Evolutionary conservation across 2,113 vertebrate species (phyloP).

Genomic region (Acanthisitta chloris): DNA sequence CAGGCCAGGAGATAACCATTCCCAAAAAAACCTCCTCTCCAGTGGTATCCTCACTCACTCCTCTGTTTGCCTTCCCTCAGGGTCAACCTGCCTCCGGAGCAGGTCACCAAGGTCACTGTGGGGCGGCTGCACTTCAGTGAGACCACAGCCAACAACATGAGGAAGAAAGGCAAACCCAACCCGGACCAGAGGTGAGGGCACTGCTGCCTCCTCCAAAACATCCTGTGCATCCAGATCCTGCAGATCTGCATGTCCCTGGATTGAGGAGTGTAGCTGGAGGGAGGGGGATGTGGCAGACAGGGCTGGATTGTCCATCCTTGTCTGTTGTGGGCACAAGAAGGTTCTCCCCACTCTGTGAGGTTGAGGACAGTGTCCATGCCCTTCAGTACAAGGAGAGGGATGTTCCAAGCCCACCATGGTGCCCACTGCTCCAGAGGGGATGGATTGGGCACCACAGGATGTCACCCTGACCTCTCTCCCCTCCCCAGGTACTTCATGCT

Average conservation of each 20-base stretch:
- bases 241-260: too few relatives aligned
- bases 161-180: conserved; percentile 98
- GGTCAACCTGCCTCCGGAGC: conserved; percentile 91
- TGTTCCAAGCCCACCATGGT: accelerated
- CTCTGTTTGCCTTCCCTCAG: conserved; percentile 60
- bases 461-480: neutral
- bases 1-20: neutral
- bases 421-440: neutral
- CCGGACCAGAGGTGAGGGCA: conserved; percentile 91
- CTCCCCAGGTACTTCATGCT: conserved; percentile 94
- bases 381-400: neutral
- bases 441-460: accelerated
- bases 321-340: neutral
- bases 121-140: conserved; percentile 96
- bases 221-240: accelerated
- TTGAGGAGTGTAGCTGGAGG: neutral
- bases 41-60: neutral
- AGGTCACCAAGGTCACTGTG: conserved; percentile 98
- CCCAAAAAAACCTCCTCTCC: neutral
- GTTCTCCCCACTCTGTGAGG: neutral
- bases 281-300: neutral
- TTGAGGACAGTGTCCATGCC: neutral
- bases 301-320: neutral
- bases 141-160: conserved; percentile 98
- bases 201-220: accelerated